Evolutionary conservation across 2,797 vertebrate species (phyloP).

Genomic region (Labeo calbasu): DNA sequence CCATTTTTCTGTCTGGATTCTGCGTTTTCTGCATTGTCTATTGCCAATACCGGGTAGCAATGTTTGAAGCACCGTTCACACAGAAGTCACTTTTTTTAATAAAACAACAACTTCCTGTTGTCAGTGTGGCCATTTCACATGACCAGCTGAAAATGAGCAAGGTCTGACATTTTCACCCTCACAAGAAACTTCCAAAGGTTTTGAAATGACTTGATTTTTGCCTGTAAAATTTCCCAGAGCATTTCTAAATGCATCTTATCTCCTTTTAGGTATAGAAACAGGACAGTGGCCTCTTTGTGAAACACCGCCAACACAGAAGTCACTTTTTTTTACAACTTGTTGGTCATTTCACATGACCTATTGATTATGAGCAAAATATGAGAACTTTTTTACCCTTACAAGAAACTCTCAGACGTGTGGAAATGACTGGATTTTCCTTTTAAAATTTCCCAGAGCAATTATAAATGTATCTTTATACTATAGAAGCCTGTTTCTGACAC

Average conservation of each 20-base stretch:
- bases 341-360: too few relatives aligned
- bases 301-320: too few relatives aligned
- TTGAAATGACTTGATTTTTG: neutral
- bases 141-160: neutral
- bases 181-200: neutral
- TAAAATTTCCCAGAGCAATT: too few relatives aligned
- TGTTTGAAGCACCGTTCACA: neutral
- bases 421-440: too few relatives aligned
- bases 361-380: too few relatives aligned
- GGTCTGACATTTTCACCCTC: neutral
- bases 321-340: too few relatives aligned
- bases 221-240: neutral
- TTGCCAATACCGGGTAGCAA: neutral
- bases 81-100: neutral
- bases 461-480: too few relatives aligned
- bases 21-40: neutral
- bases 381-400: too few relatives aligned
- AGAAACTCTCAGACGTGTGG: too few relatives aligned
- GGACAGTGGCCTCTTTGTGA: neutral
- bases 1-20: too few relatives aligned
- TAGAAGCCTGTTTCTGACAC: too few relatives aligned
- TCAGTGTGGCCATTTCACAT: neutral
- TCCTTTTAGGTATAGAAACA: neutral
- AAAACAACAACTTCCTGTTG: neutral
- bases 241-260: neutral